Base-by-base conservation (phyloP, 2,797 vertebrate genomes). In the Tauraco hartlaubi region DNA sequence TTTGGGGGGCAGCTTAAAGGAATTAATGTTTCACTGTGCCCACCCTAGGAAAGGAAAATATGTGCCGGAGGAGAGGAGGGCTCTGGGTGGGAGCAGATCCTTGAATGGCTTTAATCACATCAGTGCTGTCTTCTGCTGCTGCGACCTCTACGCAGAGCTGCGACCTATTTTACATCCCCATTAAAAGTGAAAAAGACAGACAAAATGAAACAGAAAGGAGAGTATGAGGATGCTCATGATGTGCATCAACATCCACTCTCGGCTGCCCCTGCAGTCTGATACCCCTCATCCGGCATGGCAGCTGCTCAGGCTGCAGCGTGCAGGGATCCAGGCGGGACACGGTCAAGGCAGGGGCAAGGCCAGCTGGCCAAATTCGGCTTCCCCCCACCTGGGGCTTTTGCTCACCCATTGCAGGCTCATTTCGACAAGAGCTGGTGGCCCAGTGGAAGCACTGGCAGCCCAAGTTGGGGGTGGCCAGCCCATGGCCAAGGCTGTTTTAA, bases 211-310 rank as follows among this genome's bases (percentile, higher is more conserved):
- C 49, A 72, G 78, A 64, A 61, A 58, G 64, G 59, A 54, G 41
- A 71, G 13, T 3, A 9, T 52, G 64, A 72, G 54, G 46, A 33
- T 64, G 66, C 20, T 81, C 23, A 6, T 0, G 0, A 6, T 21
- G 46, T 23, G 56, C 56, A 44, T 26, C 49, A 8, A 2, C 25
- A 44, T 17, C 41, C 54, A 37, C 1, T 18, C 20, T n/a, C 9
- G 37, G 29, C 46, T 66, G 28, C 22, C 62, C 67, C 54, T n/a
- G 33, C 29, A 19, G 22, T 62, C 43, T 33, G 39, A 15, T 51
- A 13, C 11, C 3, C 26, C 12, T 6, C 15, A 9, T 5, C 6
- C 2, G 0, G 35, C 0, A 0, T 19, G 54, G 33, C 0, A 6
- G 84, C 43, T 37, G 22, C 73, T 52, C 1, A 1, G 39, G 18